These are phyloP conservation scores for Microplitis deprimator DNA, from an alignment of 2,888 invertebrate species.

Conservation along the genomic window DNA sequence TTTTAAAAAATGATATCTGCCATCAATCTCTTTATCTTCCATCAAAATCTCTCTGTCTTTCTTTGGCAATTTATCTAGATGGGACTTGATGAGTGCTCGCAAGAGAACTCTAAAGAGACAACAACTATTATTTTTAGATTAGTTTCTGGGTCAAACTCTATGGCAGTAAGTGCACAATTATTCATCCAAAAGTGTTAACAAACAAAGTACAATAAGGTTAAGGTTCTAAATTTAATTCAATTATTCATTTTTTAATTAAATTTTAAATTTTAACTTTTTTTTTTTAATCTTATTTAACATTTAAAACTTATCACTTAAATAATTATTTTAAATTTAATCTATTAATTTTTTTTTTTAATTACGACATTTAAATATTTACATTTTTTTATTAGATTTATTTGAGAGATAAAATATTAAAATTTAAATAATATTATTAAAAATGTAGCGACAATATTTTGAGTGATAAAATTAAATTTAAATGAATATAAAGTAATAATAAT, in stretches of 20 bases:
- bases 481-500: background rate
- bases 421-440: background rate
- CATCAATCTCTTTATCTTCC: background rate
- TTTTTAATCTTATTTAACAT: too few relatives aligned
- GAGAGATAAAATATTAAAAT: background rate
- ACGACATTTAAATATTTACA: background rate
- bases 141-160: conserved; percentile 51
- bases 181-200: background rate
- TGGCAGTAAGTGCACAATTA: conserved; percentile 18
- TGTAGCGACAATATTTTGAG: background rate
- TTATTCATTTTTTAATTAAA: background rate
- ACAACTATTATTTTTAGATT: conserved; percentile 50
- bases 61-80: conserved; percentile 5
- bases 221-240: background rate
- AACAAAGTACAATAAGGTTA: conserved; percentile 6
- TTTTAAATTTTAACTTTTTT: too few relatives aligned
- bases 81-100: background rate
- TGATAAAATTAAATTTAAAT: background rate
- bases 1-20: background rate
- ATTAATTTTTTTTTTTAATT: background rate
- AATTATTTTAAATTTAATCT: too few relatives aligned
- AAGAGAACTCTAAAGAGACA: background rate
- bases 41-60: background rate
- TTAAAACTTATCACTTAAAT: too few relatives aligned
- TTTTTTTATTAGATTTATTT: background rate